Base-by-base conservation (phyloP, 2,888 invertebrate species). In the Tetheella fluctuosa region DNA sequence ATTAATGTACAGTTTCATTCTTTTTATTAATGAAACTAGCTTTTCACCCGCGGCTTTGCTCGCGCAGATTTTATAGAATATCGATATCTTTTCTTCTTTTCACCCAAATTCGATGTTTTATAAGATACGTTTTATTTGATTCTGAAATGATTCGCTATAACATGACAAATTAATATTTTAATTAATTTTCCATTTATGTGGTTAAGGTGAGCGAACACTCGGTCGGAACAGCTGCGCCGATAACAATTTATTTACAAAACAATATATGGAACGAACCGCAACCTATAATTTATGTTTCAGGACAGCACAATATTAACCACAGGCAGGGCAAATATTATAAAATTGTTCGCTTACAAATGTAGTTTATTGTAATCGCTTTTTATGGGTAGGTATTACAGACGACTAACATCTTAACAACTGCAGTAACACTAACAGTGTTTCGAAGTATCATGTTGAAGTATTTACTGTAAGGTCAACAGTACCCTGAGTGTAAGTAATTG, bases 231-330 rank as follows among this genome's bases (percentile, higher is more conserved):
- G 48, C 48, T 10, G 7, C 17, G 8, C 17, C 48, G 7, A 48
- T 48, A 48, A 48, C n/a, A 42, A 20, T 48, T 20, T 20, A 48
- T 48, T 48, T 48, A 48, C 48, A 20, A 42, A 42, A 42, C 17
- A 42, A 42, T 42, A 42, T 17, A 17, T 42, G 20, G 1, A 48
- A 48, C 20, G 20, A 48, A 48, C 48, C 48, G 20, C 48, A 48
- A 48, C 20, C 25, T 4, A 25, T 7, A 4, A 17, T 48, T 20
- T 48, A 8, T 48, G 48, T 48, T 48, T 20, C 10, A n/a, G 39
- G 20, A 8, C 42, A 42, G n/a, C 10, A 1, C 20, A n/a, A 7
- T 48, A 48, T 20, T 48, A 7, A 20, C 48, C 48, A 48, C n/a
- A 48, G 48, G 10, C 20, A 20, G 20, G 0, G 7, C 20, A 48